Evolutionary conservation across 2,888 invertebrate species (phyloP).

Genomic region (Tachina fera): DNA sequence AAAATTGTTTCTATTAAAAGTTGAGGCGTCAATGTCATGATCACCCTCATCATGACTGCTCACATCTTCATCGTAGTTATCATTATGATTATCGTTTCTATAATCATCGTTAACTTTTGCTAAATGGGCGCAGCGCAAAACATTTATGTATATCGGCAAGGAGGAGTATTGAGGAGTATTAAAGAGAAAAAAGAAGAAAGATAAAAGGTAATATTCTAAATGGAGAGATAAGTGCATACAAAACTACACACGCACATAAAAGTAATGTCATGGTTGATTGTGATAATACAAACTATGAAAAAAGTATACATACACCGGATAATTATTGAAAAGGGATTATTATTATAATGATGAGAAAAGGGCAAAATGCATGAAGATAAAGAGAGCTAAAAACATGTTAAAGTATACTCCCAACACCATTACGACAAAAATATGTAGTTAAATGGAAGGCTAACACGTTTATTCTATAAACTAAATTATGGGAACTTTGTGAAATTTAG

Average conservation of each 20-base stretch:
- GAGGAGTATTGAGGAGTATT: not conserved
- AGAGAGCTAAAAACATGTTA: conserved; percentile 51
- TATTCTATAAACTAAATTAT: not conserved
- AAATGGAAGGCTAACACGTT: conserved; percentile 16
- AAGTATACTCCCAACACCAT: conserved; percentile 47
- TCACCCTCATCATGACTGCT: conserved; percentile 38
- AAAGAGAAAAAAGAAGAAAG: conserved; percentile 36
- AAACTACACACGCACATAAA: conserved; percentile 28
- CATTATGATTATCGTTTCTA: conserved; percentile 48
- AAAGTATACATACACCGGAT: conserved; percentile 52
- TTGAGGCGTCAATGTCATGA: conserved; percentile 41
- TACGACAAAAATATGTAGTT: conserved; percentile 14
- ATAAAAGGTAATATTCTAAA: conserved; percentile 51
- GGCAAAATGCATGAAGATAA: conserved; percentile 38
- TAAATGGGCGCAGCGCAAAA: conserved; percentile 43
- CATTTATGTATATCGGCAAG: conserved; percentile 28
- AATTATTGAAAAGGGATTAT: not conserved
- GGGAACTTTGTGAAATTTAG: not conserved
- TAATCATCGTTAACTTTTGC: conserved; percentile 47
- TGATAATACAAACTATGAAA: conserved; percentile 14
- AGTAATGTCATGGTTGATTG: conserved; percentile 26
- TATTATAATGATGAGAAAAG: conserved; percentile 5
- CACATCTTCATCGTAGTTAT: conserved; percentile 38
- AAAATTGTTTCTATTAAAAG: conserved; percentile 48
- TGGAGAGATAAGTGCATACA: conserved; percentile 42